These are phyloP conservation scores for Halcyon malimbica DNA, from an alignment of 2,113 vertebrate species.

Conservation along the genomic window DNA sequence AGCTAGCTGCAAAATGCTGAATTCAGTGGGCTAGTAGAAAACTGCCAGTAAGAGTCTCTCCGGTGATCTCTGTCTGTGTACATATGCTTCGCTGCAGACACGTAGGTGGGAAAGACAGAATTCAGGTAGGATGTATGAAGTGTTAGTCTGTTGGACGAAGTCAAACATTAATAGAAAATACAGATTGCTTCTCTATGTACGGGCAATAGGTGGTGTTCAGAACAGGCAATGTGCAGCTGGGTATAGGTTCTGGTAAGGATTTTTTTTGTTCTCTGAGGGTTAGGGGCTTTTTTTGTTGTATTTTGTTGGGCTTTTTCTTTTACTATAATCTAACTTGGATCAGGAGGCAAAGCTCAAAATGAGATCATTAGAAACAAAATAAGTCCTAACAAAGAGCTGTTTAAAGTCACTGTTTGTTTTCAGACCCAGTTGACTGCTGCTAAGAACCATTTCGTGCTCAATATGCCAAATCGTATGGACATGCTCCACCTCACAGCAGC, in stretches of 20 bases:
- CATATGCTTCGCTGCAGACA: conserved; percentile 56
- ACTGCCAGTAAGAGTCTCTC: conserved; percentile 41
- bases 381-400: conserved; percentile 55
- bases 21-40: conserved; percentile 51
- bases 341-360: conserved; percentile 21
- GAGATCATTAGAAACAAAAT: conserved; percentile 54
- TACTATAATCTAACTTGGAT: conserved; percentile 18
- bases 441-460: conserved; percentile 60
- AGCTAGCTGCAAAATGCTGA: conserved; percentile 43
- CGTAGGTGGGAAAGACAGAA: conserved; percentile 61
- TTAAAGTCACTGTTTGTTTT: conserved; percentile 69
- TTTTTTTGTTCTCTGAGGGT: neutral
- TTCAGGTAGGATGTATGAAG: conserved; percentile 66
- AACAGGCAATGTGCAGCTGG: conserved; percentile 4
- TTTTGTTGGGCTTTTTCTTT: neutral
- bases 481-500: conserved; percentile 65
- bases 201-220: conserved; percentile 19
- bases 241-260: neutral
- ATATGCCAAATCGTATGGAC: conserved; percentile 57
- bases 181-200: conserved; percentile 15
- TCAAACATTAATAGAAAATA: conserved; percentile 58
- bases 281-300: neutral
- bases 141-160: conserved; percentile 60
- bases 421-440: conserved; percentile 59
- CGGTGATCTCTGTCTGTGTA: conserved; percentile 48